Evolutionary conservation across 2,888 invertebrate species (phyloP).

Genomic region (Barypeithes pellucidus): DNA sequence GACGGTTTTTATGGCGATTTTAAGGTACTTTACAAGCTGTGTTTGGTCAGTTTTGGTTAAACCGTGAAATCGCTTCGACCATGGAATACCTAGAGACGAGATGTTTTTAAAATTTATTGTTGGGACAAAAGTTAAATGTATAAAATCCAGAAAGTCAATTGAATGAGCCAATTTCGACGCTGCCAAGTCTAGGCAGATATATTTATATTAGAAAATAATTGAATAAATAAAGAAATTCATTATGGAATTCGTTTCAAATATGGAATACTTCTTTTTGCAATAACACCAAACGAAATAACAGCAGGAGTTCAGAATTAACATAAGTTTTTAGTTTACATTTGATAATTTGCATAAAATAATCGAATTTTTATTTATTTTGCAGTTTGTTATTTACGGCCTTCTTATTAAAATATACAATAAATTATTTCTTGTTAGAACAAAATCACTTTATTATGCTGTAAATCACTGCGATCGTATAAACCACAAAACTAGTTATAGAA

Average conservation of each 20-base stretch:
- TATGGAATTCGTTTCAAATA: too few relatives aligned
- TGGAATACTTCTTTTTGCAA: not conserved
- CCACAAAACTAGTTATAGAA: too few relatives aligned
- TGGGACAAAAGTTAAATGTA: too few relatives aligned
- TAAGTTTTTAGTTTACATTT: not conserved
- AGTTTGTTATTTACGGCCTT: not conserved
- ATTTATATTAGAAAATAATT: too few relatives aligned
- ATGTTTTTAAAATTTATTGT: not conserved
- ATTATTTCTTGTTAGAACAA: not conserved
- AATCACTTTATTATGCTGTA: too few relatives aligned
- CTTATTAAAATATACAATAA: constrained; percentile 1
- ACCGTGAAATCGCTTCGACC: constrained; percentile 12
- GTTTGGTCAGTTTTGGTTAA: constrained; percentile 36
- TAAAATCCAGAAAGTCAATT: too few relatives aligned
- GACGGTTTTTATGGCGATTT: constrained; percentile 34
- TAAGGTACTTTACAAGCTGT: constrained; percentile 31
- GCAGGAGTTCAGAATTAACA: not conserved
- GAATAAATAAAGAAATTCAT: too few relatives aligned
- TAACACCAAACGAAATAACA: not conserved
- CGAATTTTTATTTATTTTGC: not conserved
- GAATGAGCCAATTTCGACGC: too few relatives aligned
- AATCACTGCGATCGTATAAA: too few relatives aligned
- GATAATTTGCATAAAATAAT: not conserved
- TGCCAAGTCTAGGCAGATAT: too few relatives aligned
- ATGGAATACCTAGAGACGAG: constrained; percentile 1